These are phyloP conservation scores for Pedionomus torquatus DNA, from an alignment of 2,113 vertebrate species.

Conservation along the genomic window DNA sequence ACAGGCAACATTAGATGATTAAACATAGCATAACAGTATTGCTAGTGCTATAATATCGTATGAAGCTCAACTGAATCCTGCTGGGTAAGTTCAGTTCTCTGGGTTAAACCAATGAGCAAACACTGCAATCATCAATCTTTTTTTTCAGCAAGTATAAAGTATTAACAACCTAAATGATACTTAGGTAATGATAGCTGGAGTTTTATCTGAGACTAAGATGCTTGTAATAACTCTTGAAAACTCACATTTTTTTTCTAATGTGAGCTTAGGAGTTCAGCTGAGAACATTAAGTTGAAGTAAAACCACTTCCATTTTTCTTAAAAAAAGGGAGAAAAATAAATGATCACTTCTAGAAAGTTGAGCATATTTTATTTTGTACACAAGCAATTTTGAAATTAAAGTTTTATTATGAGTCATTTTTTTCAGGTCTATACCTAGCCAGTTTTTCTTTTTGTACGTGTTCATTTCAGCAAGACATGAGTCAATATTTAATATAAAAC, in stretches of 20 bases:
- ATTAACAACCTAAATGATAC: background rate
- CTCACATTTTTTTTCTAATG: background rate
- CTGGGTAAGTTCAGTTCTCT: background rate
- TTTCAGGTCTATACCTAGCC: background rate
- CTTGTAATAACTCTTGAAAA: background rate
- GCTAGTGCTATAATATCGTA: background rate
- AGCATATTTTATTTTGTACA: background rate
- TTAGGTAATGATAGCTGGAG: background rate
- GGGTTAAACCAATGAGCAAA: background rate
- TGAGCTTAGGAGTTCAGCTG: background rate
- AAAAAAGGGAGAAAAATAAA: background rate
- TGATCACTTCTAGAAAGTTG: background rate
- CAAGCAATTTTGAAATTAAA: background rate
- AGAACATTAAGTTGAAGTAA: background rate
- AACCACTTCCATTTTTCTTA: background rate
- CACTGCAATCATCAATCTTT: rapidly evolving
- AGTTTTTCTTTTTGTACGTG: background rate
- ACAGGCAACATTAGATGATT: background rate
- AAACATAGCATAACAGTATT: background rate
- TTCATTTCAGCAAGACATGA: background rate
- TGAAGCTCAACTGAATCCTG: background rate
- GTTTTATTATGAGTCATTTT: background rate
- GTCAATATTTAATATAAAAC: conserved; percentile 50
- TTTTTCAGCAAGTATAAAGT: background rate
- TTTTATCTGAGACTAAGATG: background rate